These are phyloP conservation scores for Smittia sp. DNA, from an alignment of 2,888 invertebrate genomes.

Conservation along the genomic window DNA sequence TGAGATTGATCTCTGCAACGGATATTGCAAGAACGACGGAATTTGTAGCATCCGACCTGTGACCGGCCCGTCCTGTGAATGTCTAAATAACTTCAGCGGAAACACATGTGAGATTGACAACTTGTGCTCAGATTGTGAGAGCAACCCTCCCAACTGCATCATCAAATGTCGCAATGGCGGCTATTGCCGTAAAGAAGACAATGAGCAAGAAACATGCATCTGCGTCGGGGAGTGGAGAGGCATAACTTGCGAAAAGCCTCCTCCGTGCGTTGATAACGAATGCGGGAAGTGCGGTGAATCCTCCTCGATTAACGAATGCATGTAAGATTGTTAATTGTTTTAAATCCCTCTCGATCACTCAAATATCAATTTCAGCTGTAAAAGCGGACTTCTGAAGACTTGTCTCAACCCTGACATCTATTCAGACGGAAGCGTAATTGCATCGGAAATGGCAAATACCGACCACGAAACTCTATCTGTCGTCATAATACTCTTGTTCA, in stretches of 20 bases:
- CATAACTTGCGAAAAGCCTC: constrained; percentile 56
- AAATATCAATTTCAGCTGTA: constrained; percentile 46
- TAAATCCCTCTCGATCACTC: constrained; percentile 43
- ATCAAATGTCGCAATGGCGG: constrained; percentile 59
- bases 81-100: constrained; percentile 43
- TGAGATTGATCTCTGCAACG: constrained; percentile 59
- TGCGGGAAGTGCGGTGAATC: constrained; percentile 52
- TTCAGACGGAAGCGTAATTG: not conserved
- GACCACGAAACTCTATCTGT: constrained; percentile 5
- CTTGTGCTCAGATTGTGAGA: constrained; percentile 48
- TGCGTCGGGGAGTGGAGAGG: constrained; percentile 62
- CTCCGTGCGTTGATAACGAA: constrained; percentile 48
- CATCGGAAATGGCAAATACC: not conserved
- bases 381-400: constrained; percentile 48
- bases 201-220: constrained; percentile 52
- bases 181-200: constrained; percentile 38
- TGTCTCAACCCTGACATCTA: constrained; percentile 44
- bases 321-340: constrained; percentile 48
- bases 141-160: constrained; percentile 49
- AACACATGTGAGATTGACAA: constrained; percentile 28
- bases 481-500: constrained; percentile 46
- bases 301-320: constrained; percentile 53
- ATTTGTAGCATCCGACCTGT: constrained; percentile 48
- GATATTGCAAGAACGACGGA: constrained; percentile 62
- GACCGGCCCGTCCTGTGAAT: constrained; percentile 51